Conservation (phyloP, 2,797 vertebrate genomes). For the Megaceryle alcyon region DNA sequence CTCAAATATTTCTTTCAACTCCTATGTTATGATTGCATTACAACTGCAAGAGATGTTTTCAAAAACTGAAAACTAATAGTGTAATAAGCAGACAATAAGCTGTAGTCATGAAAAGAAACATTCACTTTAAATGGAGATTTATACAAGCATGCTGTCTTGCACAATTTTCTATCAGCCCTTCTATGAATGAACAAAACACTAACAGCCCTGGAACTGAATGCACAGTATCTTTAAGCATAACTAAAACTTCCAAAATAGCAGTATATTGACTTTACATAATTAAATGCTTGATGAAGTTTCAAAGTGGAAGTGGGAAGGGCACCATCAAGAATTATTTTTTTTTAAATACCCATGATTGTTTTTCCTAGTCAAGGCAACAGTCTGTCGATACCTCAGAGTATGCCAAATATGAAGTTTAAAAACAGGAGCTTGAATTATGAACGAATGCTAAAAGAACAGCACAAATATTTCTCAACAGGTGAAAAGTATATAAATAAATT, state of each 20-base stretch:
- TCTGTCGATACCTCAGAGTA: conserved; percentile 36
- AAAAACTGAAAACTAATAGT: background rate
- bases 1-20: background rate
- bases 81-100: background rate
- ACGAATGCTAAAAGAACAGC: background rate
- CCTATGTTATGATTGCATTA: background rate
- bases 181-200: background rate
- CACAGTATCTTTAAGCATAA: background rate
- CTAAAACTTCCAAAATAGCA: conserved; percentile 1
- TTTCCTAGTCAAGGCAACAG: conserved; percentile 25
- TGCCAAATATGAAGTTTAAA: conserved; percentile 37
- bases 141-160: background rate
- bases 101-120: background rate
- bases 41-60: background rate
- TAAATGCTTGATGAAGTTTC: background rate
- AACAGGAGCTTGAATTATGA: conserved; percentile 21
- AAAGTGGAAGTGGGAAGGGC: background rate
- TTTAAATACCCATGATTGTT: background rate
- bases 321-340: background rate
- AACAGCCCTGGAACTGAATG: background rate
- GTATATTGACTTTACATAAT: background rate
- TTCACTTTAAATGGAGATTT: background rate
- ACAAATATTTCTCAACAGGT: conserved; percentile 54
- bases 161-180: background rate
- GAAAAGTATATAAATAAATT: conserved; percentile 30